phyloP scores from a whole-genome alignment of 2,113 vertebrate species.

The Rhinichthys klamathensis region DNA sequence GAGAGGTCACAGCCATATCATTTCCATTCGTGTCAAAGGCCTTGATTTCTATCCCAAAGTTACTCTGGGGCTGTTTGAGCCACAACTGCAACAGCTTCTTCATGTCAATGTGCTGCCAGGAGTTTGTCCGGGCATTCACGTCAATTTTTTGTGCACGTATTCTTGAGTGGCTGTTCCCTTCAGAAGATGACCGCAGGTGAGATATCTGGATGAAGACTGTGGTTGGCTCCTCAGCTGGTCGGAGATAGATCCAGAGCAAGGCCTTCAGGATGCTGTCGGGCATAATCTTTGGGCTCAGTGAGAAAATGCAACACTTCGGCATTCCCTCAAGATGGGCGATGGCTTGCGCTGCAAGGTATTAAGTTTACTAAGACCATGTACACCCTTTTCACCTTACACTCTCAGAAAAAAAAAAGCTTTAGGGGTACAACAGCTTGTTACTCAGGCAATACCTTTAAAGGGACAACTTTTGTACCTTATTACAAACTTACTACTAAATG shows the following conservation, averaged over 20 bases:
- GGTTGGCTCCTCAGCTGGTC: slow-evolving; percentile 80
- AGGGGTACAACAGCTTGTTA: not conserved
- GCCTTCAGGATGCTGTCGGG: slow-evolving; percentile 87
- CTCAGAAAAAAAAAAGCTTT: not conserved
- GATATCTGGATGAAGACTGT: slow-evolving; percentile 88
- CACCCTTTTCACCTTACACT: not conserved
- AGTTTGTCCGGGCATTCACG: slow-evolving; percentile 82
- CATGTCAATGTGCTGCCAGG: slow-evolving; percentile 90
- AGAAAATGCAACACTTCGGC: slow-evolving; percentile 89
- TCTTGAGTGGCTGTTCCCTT: slow-evolving; percentile 81
- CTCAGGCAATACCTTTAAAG: not conserved
- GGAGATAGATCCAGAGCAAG: slow-evolving; percentile 88
- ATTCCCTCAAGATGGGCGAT: slow-evolving; percentile 79
- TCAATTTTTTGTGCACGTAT: slow-evolving; percentile 88
- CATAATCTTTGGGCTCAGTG: slow-evolving; percentile 88
- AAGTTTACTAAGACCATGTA: slow-evolving; percentile 17
- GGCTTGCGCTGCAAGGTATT: slow-evolving; percentile 79
- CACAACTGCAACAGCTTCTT: slow-evolving; percentile 87
- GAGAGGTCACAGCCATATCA: slow-evolving; percentile 85
- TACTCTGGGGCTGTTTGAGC: slow-evolving; percentile 88
- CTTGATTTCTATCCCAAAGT: slow-evolving; percentile 90
- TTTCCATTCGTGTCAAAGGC: slow-evolving; percentile 84
- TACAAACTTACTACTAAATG: not conserved
- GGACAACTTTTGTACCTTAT: not conserved
- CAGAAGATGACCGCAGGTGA: slow-evolving; percentile 79